Percentiles rank a stretch among this genome's conserved stretches.
Evolutionary conservation across 2,888 invertebrate species (phyloP).

Genomic region (Cephonodes hylas): DNA sequence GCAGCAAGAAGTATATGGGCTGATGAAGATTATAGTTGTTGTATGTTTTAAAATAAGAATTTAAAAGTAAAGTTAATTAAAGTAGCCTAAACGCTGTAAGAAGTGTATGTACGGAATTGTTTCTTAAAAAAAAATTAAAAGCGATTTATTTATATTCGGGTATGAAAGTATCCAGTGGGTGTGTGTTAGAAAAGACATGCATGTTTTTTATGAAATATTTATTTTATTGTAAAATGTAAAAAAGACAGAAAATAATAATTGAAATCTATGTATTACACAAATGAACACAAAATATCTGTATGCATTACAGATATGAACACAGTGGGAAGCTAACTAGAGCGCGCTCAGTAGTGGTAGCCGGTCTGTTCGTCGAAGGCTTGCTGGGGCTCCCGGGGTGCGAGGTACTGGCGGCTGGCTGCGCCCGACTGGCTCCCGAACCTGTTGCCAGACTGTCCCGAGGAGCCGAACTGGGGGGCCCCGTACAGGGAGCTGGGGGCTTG

Average conservation of each 20-base stretch:
- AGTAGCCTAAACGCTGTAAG: too few relatives aligned
- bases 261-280: constrained; percentile 18
- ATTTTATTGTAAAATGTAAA: too few relatives aligned
- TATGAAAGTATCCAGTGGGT: too few relatives aligned
- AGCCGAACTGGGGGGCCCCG: constrained; percentile 20
- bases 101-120: too few relatives aligned
- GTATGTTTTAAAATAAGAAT: too few relatives aligned
- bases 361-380: constrained; percentile 68
- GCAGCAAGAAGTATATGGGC: too few relatives aligned
- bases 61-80: too few relatives aligned
- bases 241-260: not conserved
- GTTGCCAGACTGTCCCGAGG: constrained; percentile 1
- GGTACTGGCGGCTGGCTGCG: constrained; percentile 60
- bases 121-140: too few relatives aligned
- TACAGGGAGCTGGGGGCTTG: constrained; percentile 28
- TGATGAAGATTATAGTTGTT: too few relatives aligned
- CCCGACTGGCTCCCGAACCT: constrained; percentile 12
- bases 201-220: not conserved
- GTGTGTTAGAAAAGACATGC: not conserved
- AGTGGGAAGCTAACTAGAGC: constrained; percentile 21
- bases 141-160: too few relatives aligned
- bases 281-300: too few relatives aligned
- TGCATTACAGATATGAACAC: constrained; percentile 36
- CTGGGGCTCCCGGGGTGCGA: constrained; percentile 60
- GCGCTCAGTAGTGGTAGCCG: constrained; percentile 62